phyloP scores from a whole-genome alignment of 1,140 invertebrate species.

The Cyclargus thomasi region DNA sequence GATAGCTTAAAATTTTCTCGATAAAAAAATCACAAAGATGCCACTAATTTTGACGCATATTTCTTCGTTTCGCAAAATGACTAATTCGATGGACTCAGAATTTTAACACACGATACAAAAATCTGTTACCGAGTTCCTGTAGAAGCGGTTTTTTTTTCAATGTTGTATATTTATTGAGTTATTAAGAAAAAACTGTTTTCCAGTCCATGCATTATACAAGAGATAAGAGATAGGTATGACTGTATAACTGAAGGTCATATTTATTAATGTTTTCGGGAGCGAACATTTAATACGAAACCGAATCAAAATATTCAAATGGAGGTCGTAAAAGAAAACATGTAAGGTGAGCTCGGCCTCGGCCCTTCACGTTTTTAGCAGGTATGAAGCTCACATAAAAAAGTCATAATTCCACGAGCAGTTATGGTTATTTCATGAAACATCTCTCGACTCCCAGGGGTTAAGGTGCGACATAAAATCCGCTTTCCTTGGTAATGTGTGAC shows the following conservation, averaged over 20 bases:
- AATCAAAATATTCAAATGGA: background rate
- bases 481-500: constrained; percentile 14
- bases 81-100: too few species aligned
- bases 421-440: constrained; percentile 12
- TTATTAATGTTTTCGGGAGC: background rate
- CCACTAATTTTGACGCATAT: too few species aligned
- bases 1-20: too few species aligned
- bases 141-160: too few species aligned
- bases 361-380: background rate
- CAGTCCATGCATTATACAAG: too few species aligned
- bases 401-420: background rate
- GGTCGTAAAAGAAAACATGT: background rate
- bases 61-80: too few species aligned
- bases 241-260: background rate
- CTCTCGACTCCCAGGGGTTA: constrained; percentile 7
- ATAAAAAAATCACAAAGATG: too few species aligned
- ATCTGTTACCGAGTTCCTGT: too few species aligned
- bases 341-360: background rate
- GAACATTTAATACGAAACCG: background rate
- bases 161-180: too few species aligned
- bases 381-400: constrained; percentile 8
- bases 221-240: too few species aligned
- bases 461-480: constrained; percentile 22
- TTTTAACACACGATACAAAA: too few species aligned
- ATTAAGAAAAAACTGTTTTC: too few species aligned